These are phyloP conservation scores for Drosophila varians DNA, from an alignment of 1,140 invertebrate species.

Conservation along the genomic window DNA sequence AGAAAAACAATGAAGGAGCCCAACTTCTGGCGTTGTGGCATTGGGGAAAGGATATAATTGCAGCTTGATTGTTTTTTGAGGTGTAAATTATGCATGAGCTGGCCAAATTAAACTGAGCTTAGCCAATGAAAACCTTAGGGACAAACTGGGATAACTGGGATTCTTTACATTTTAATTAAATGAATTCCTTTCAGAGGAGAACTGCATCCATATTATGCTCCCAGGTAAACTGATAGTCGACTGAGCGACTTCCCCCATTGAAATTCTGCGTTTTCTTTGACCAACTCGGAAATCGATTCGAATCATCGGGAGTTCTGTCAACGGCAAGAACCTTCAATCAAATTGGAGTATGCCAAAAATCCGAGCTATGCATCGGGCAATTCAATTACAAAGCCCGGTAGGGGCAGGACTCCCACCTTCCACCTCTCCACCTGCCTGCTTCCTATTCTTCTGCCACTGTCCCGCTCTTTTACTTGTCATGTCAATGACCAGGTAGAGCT, in stretches of 20 bases:
- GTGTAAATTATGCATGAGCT: constrained; percentile 32
- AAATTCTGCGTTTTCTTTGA: background rate
- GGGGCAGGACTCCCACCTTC: constrained; percentile 15
- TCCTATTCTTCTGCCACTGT: background rate
- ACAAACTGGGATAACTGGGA: no score
- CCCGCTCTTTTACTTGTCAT: constrained; percentile 19
- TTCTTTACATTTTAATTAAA: background rate
- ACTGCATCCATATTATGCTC: no score
- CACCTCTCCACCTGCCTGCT: background rate
- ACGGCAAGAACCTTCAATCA: constrained; percentile 52
- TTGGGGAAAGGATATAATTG: constrained; percentile 20
- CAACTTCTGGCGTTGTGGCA: background rate
- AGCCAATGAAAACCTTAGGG: no score
- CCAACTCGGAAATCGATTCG: constrained; percentile 34
- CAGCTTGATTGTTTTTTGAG: constrained; percentile 34
- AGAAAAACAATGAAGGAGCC: background rate
- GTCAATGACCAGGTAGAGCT: constrained; percentile 73
- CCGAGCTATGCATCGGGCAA: constrained; percentile 47
- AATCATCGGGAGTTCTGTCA: constrained; percentile 57
- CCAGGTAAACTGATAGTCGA: no score
- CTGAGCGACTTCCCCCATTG: background rate
- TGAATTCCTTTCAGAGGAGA: background rate
- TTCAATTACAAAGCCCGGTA: constrained; percentile 74
- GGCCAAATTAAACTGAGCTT: background rate
- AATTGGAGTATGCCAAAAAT: constrained; percentile 41